Evolutionary conservation across 2,797 vertebrate genomes (phyloP).

Genomic region (Knipowitschia caucasica): DNA sequence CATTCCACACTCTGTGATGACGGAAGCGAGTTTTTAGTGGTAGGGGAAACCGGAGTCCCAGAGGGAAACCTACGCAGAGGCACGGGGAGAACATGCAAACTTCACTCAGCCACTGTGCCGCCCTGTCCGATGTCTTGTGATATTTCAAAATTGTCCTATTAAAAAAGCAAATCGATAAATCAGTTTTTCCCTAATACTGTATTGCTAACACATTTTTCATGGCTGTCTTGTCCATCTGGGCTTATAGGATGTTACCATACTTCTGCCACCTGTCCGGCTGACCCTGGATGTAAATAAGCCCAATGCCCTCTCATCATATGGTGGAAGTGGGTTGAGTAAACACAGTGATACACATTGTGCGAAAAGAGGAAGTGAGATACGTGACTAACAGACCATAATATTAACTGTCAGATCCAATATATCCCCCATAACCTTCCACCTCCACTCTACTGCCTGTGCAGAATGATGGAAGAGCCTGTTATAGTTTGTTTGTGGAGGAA

Average conservation of each 20-base stretch:
- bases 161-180: no score
- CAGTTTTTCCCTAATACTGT: no score
- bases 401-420: conserved; percentile 68
- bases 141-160: no score
- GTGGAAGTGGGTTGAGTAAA: conserved; percentile 49
- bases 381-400: conserved; percentile 63
- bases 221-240: no score
- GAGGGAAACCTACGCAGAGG: no score
- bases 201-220: no score
- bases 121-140: no score
- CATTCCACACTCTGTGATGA: no score
- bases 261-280: not conserved
- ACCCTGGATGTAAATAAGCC: not conserved
- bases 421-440: conserved; percentile 28
- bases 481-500: not conserved
- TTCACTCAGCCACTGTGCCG: no score
- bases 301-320: conserved; percentile 35
- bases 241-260: not conserved
- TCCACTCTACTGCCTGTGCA: not conserved
- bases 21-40: no score
- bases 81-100: no score
- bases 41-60: no score
- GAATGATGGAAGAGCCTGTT: not conserved
- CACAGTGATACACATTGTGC: conserved; percentile 34
- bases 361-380: conserved; percentile 47